Evolutionary conservation across 1,140 invertebrate species (phyloP), one percentile per base, ranked within the genome.

Genomic region (Formica selysi): DNA sequence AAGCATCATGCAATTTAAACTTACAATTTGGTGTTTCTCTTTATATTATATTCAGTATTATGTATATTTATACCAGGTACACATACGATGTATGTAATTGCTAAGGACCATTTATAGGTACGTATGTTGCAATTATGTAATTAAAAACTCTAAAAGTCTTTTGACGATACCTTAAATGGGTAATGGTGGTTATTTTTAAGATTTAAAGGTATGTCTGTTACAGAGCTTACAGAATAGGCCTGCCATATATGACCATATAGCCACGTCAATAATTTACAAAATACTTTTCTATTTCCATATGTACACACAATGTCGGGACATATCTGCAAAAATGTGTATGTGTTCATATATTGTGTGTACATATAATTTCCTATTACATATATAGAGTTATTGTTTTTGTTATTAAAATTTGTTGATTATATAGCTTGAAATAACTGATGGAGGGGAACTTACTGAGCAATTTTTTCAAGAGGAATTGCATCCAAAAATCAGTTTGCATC

Each of bases 401-500:
- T 85, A 91, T 93, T 88, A 36, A 89, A 87, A 36, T 85, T 16
- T 90, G 48, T 88, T 90, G 80, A 83, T 88, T 94, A 94, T 96
- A 83, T 95, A 99, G 98, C 94, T 99, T 94, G 98, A 99, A 97
- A 98, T 99, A 90, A 98, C 99, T 93, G 97, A 97, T 91, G 97
- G 97, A 64, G 96, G 96, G 89, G 98, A 99, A 95, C 93, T 99
- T 68, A 98, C 98, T 2, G 98, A 98, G 95, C 97, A 98, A 87
- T 99, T 96, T 95, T 95, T 99, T 8, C 97, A 98, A 94, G 98
- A 99, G 90, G 98, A 99, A 95, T 96, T 99, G 85, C 98, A 99
- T 95, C 99, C 99, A 10, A 98, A 98, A 94, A 97, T 98, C 92
- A 98, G 97, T 94, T 96, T 99, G 64, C 97, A 98, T 94, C 96